Percentiles rank a stretch among this genome's conserved stretches.
Evolutionary conservation across 35 echinoderm and acorn worm genomes (phyloP).

Genomic region (Hemicentrotus pulcherrimus): DNA sequence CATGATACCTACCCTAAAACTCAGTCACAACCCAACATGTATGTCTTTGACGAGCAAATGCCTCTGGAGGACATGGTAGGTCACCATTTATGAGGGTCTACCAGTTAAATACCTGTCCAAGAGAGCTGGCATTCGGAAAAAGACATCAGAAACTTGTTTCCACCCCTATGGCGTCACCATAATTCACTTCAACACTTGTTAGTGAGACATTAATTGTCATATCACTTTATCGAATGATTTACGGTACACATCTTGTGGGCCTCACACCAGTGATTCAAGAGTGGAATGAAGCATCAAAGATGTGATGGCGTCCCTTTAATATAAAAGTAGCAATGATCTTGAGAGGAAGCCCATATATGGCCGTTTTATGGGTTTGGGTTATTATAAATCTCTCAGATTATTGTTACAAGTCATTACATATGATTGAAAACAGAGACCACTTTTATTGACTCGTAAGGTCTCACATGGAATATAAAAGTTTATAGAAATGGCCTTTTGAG

Average conservation of each 20-base stretch:
- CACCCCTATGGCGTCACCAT: not conserved
- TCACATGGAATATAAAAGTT: slow-evolving; percentile 24
- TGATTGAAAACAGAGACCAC: not conserved
- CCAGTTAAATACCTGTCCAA: no score
- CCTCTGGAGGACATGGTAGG: no score
- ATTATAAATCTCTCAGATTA: not conserved
- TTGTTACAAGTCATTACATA: slow-evolving; percentile 1
- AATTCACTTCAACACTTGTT: not conserved
- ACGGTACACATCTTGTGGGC: not conserved
- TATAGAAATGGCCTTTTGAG: not conserved
- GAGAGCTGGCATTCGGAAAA: no score
- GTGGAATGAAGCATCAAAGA: not conserved
- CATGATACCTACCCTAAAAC: no score
- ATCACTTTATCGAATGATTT: not conserved
- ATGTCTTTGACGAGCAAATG: no score
- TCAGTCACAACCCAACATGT: no score
- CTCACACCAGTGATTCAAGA: not conserved
- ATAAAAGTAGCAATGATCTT: not conserved
- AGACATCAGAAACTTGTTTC: no score
- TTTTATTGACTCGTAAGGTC: slow-evolving; percentile 8
- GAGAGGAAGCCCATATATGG: not conserved
- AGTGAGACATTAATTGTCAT: slow-evolving; percentile 13
- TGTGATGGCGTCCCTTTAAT: no score
- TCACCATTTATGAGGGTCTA: no score
- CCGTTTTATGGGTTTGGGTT: not conserved